phyloP scores from a whole-genome alignment of 2,113 vertebrate species.

The Paradisaea rubra region DNA sequence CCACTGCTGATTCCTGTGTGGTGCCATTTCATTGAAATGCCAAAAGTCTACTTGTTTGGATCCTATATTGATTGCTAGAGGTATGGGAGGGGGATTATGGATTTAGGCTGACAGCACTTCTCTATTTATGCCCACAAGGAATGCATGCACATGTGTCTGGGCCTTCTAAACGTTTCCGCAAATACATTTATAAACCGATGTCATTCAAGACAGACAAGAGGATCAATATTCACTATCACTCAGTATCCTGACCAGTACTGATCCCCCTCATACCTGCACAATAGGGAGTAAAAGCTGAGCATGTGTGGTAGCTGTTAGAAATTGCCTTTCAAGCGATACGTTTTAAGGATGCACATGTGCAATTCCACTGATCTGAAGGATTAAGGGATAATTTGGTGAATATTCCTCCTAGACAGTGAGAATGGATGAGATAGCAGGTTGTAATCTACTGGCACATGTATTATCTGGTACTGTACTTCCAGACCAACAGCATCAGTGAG shows the following conservation, averaged over 20 bases:
- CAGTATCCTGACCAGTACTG: neutral
- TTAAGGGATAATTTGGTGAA: neutral
- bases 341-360: neutral
- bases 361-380: neutral
- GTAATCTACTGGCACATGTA: neutral
- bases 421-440: neutral
- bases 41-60: neutral
- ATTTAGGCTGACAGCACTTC: neutral
- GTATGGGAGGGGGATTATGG: neutral
- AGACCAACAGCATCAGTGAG: neutral
- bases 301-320: neutral
- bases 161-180: neutral
- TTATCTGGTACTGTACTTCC: neutral
- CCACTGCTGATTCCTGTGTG: neutral
- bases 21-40: neutral
- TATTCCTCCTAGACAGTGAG: neutral
- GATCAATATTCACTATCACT: neutral
- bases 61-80: accelerated
- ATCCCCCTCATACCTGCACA: neutral
- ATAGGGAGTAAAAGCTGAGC: neutral
- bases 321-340: neutral
- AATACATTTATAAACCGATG: neutral
- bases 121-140: neutral
- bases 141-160: neutral
- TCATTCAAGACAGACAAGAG: neutral